These are phyloP conservation scores for Saccopteryx leptura DNA, from an alignment of 2,113 vertebrate genomes.

Conservation along the genomic window DNA sequence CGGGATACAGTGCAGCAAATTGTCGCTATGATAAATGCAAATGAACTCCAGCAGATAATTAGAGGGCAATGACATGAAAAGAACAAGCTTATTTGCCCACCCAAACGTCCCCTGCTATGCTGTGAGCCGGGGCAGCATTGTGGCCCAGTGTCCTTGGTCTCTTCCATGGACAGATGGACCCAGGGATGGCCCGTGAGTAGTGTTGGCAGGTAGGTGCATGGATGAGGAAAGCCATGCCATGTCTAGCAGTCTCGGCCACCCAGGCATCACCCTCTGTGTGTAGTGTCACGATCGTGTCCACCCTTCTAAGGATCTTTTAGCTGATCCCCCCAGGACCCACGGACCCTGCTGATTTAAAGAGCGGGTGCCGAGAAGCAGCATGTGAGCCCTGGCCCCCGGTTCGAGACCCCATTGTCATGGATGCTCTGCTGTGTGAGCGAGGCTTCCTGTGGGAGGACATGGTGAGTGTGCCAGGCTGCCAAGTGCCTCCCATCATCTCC, in stretches of 20 bases:
- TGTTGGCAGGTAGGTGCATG: fast-evolving
- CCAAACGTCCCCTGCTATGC: fast-evolving
- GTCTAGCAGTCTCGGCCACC: fast-evolving
- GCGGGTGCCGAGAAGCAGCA: background rate
- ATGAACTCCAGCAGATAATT: background rate
- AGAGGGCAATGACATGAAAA: background rate
- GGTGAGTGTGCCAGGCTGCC: background rate
- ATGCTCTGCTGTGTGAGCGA: fast-evolving
- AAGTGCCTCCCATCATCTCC: fast-evolving
- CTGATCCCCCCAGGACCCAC: background rate
- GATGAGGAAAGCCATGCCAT: fast-evolving
- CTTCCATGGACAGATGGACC: background rate
- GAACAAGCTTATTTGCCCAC: background rate
- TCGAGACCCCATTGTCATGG: fast-evolving
- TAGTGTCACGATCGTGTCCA: fast-evolving
- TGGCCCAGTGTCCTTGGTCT: background rate
- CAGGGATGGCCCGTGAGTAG: background rate
- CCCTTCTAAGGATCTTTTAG: fast-evolving
- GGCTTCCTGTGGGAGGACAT: background rate
- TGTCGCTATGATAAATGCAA: fast-evolving
- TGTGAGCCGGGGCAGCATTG: background rate
- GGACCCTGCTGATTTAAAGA: too few relatives aligned
- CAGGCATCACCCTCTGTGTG: fast-evolving
- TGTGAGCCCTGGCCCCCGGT: fast-evolving
- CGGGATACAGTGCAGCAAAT: background rate